phyloP scores from a whole-genome alignment of 2,113 vertebrate genomes.

The Thomomys bottae region DNA sequence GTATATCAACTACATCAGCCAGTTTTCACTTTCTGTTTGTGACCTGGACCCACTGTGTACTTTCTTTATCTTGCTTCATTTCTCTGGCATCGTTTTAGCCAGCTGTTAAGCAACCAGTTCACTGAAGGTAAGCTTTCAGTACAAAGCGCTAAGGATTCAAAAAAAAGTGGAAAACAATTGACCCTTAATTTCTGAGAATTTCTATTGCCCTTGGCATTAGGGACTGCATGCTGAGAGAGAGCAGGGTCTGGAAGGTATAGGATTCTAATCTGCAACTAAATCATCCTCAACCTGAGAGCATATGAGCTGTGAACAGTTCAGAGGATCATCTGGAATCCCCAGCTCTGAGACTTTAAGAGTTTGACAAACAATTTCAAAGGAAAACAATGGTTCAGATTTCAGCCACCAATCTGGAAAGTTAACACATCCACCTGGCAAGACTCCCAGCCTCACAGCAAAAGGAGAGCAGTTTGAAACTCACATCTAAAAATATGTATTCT shows the following conservation, averaged over 20 bases:
- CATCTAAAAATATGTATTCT: slow-evolving; percentile 70
- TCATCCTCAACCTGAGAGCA: slow-evolving; percentile 37
- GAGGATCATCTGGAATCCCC: slow-evolving; percentile 27
- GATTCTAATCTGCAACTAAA: slow-evolving; percentile 50
- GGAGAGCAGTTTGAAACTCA: slow-evolving; percentile 66
- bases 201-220: not conserved
- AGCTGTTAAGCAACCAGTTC: not conserved
- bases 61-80: not conserved
- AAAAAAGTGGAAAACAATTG: not conserved
- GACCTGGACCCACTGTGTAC: not conserved
- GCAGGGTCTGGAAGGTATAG: not conserved
- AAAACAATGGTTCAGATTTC: slow-evolving; percentile 73
- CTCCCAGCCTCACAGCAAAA: slow-evolving; percentile 48
- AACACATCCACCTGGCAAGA: slow-evolving; percentile 71
- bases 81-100: not conserved
- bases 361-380: slow-evolving; percentile 59
- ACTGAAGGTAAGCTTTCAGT: not conserved
- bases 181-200: slow-evolving; percentile 36
- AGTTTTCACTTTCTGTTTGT: not conserved
- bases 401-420: slow-evolving; percentile 55
- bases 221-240: not conserved
- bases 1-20: not conserved
- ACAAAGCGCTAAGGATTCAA: not conserved
- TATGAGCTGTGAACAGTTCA: slow-evolving; percentile 64
- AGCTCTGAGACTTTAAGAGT: slow-evolving; percentile 45